Evolutionary conservation across 2,113 vertebrate genomes (phyloP), one percentile per base, ranked within the genome.

Genomic region (Rutilus rutilus): DNA sequence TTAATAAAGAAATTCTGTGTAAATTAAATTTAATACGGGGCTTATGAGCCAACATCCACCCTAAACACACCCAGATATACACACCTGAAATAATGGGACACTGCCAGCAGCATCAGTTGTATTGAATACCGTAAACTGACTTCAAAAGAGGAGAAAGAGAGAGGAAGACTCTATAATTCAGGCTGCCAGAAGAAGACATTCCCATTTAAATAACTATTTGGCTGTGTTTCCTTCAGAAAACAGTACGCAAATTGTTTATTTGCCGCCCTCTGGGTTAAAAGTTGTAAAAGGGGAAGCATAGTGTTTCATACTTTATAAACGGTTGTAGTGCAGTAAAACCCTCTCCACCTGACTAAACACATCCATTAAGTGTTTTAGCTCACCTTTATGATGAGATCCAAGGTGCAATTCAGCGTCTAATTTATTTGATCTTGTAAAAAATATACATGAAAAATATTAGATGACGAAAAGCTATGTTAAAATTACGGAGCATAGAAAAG

Each of bases 161-260:
- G 42, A 60, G 82, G 65, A 78, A 69, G 59, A 47, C 36, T 67
- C 73, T 77, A 54, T 23, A 5, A 86, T 73, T 47, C 27, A 50
- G 78, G 59, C 71, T 78, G 62, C 47, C 36, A 17, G 25, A 65
- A 65, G 60, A 81, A 45, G 14, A 86, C 27, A 73, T 57, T 21
- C 8, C 54, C 19, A 57, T 57, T 23, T 57, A 84, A 88, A 57
- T 8, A 69, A 78, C 78, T 59, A 89, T 92, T 92, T 91, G 89
- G 90, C 89, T 90, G 85, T 8, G 60, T 87, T 85, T 92, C 89
- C 85, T 91, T 79, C 84, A 85, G 25, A 75, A 82, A 92, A 91
- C 69, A 54, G 47, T 21, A 45, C 21, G 27, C 45, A 30, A 69
- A 82, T 67, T 21, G 57, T 50, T 57, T 6, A 8, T 85, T 59